Base-by-base conservation (phyloP, 1,140 invertebrate genomes). In the Euura saliciscinereae region DNA sequence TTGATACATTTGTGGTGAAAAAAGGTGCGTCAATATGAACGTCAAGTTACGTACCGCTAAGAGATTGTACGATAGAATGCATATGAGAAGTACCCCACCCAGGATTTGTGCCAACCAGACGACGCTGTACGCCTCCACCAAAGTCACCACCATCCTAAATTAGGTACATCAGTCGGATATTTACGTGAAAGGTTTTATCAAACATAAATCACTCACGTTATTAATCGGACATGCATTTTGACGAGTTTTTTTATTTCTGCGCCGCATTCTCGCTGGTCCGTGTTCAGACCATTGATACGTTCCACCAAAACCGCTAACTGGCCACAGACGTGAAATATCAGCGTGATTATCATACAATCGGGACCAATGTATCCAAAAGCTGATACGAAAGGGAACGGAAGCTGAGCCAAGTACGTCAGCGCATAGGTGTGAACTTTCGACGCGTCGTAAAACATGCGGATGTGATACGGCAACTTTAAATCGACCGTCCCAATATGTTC, bases 391-490 rank as follows among this genome's bases (percentile, higher is more conserved):
- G 74, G 70, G 51, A 68, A 74, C 68, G 72, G 65, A 71, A 71
- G 51, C 43, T 74, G 74, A 3, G 70, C 73, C 65, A 67, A 66
- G 69, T 70, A 75, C 44, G 73, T 74, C 44, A 71, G 71, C 2
- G 70, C 69, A 43, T 71, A 77, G 5, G 70, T 75, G 13, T 59
- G 4, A 44, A 70, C 65, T n/a, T 75, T 71, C 6, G 70, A 66
- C 4, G 75, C 66, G 43, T 75, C 51, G 68, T 74, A 71, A 45
- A 74, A 74, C 42, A 75, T n/a, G 66, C 71, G 66, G 43, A 71
- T 71, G 65, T 71, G 74, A 69, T 77, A 77, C 0, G 76, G 74
- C 13, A 77, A 42, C 45, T 75, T 69, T 68, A 75, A 77, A 6
- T 72, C 73, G 51, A 72, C 45, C n/a, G 74, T 75, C 45, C 44